Evolutionary conservation across 92 coral and sea anemone species (phyloP), one percentile per base, ranked within the genome.

Genomic region (Parazoanthus darwini): DNA sequence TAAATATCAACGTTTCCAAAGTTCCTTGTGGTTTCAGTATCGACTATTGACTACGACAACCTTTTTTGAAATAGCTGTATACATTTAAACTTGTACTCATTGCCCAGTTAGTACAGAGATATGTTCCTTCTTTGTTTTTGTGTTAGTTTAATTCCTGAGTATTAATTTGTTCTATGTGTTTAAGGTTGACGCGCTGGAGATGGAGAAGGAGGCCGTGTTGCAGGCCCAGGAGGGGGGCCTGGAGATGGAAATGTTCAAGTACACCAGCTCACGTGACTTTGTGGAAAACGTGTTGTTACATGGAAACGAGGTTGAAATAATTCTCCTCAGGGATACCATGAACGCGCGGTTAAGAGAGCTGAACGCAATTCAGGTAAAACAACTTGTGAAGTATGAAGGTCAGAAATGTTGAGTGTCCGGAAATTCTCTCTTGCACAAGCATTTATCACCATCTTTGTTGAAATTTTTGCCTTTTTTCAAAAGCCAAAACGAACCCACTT

Each of bases 251-350:
- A 91, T 95, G 72, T 95, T 95, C 90, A 95, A 94, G 86, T 95
- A 95, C 91, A 93, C 98, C 22, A 95, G 98, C 94, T 95, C 98
- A 82, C 93, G 98, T 82, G 98, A 95, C 96, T 95, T 95, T 90
- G 98, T 95, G 42, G 98, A 95, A 86, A 95, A 95, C 70, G 98
- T 95, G 29, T 89, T 95, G 44, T 88, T 95, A 23, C 98, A 95
- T 92, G 96, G 98, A 74, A 95, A 95, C 94, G 98, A 95, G 89
- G 96, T 93, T 7, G 98, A 95, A 81, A 95, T 95, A 73, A 95
- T 95, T 76, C 96, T 90, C 80, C 93, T 95, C 67, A 94, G 98
- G 8, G 93, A 95, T 74, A 84, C 91, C 81, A 95, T 95, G 96
- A 89, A 89, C 59, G 89, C 91, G 86, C 93, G 98, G 38, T 82